Evolutionary conservation across 2,113 vertebrate species (phyloP).

Genomic region (Syngnathus floridae): DNA sequence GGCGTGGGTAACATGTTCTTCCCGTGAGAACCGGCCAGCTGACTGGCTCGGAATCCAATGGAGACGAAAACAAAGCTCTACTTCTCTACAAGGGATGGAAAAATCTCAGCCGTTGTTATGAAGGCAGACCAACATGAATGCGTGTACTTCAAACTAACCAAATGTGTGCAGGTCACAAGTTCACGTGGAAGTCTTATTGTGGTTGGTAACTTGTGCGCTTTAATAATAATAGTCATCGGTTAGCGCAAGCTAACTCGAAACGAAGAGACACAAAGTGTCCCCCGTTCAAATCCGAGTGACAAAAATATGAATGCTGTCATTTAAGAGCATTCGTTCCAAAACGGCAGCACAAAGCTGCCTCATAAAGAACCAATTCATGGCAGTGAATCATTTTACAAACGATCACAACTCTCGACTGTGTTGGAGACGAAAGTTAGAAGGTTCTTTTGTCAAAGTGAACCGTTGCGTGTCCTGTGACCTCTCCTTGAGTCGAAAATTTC

Average conservation of each 20-base stretch:
- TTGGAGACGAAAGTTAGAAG: not conserved
- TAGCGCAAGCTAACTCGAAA: not conserved
- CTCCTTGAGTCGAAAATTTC: not conserved
- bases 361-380: not conserved
- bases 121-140: not conserved
- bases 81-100: constrained; percentile 27
- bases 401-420: not conserved
- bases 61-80: constrained; percentile 7
- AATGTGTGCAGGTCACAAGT: not conserved
- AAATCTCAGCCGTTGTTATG: constrained; percentile 9
- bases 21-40: constrained; percentile 43
- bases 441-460: not conserved
- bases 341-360: not conserved
- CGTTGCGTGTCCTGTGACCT: not conserved
- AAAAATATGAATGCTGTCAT: not conserved
- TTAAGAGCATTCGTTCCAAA: not conserved
- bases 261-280: too few species aligned
- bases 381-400: not conserved
- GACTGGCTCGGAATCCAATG: constrained; percentile 4
- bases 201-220: constrained; percentile 11
- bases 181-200: not conserved
- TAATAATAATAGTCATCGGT: constrained; percentile 4
- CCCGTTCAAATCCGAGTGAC: not conserved
- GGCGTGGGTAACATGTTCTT: constrained; percentile 30
- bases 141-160: not conserved